A percentile compares a stretch with the other conserved stretches of the same genome.
Evolutionary conservation across 2,888 invertebrate genomes (phyloP).

Genomic region (Limnephilus auricula): DNA sequence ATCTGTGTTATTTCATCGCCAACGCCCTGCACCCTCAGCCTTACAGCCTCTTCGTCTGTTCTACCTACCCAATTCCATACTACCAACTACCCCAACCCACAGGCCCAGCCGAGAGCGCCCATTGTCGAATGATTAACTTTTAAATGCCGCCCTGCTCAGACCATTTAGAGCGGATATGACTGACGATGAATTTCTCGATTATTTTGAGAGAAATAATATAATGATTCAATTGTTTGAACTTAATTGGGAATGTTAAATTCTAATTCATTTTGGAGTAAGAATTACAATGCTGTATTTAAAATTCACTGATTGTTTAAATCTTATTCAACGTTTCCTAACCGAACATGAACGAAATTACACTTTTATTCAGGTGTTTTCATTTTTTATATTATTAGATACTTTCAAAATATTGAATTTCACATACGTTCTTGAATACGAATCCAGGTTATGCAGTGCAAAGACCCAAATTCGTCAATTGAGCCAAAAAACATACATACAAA

Average conservation of each 20-base stretch:
- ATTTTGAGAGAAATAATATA: background rate
- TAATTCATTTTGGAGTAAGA: background rate
- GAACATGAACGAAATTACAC: background rate
- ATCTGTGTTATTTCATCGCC: conserved; percentile 33
- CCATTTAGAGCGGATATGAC: background rate
- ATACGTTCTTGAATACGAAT: too few relatives aligned
- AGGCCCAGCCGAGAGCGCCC: background rate
- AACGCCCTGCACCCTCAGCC: too few relatives aligned
- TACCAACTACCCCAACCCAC: background rate
- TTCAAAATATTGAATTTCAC: too few relatives aligned
- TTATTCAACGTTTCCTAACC: background rate
- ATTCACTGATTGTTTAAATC: background rate
- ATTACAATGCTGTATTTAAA: background rate
- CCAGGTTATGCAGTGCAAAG: too few relatives aligned
- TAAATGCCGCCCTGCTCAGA: background rate
- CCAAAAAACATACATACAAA: too few relatives aligned
- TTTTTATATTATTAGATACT: too few relatives aligned
- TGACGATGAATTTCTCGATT: background rate
- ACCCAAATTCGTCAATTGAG: too few relatives aligned
- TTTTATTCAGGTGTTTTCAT: too few relatives aligned
- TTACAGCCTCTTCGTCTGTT: too few relatives aligned
- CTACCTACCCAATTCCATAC: too few relatives aligned
- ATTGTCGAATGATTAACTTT: conserved; percentile 38
- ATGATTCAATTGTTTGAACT: background rate
- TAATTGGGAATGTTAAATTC: background rate